Conservation (phyloP, 1,140 invertebrate species). For the Caenorhabditis tropicalis region DNA sequence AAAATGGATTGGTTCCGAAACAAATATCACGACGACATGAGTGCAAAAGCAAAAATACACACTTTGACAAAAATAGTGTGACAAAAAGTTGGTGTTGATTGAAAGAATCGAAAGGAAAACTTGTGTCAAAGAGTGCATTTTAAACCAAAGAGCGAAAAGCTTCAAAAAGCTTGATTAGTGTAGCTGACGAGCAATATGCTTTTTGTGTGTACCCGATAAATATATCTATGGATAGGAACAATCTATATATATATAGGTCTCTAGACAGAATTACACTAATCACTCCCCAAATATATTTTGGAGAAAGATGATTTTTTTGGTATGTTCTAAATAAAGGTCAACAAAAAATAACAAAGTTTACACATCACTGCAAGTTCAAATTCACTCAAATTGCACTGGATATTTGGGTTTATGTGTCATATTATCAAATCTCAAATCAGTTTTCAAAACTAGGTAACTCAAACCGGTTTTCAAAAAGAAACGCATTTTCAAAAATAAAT, state of each 20-base stretch:
- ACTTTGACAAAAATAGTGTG: neutral
- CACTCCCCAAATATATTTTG: neutral
- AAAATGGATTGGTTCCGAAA: neutral
- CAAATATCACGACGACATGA: neutral
- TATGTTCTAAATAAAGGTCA: neutral
- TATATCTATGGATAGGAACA: neutral
- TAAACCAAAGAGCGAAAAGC: constrained; percentile 33
- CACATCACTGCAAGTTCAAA: constrained; percentile 38
- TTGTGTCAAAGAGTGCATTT: constrained; percentile 11
- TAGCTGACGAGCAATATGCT: constrained; percentile 33
- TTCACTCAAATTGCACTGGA: neutral
- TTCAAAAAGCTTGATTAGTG: constrained; percentile 26
- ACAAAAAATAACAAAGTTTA: constrained; percentile 3
- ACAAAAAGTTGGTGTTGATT: neutral
- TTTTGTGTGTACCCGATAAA: neutral
- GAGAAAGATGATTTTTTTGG: neutral
- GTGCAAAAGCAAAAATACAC: constrained; percentile 9
- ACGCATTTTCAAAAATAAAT: neutral
- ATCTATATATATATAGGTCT: neutral
- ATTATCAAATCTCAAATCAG: neutral
- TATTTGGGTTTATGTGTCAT: neutral
- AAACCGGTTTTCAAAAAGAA: neutral
- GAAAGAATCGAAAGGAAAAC: neutral
- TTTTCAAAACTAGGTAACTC: neutral
- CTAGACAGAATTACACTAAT: neutral